These are phyloP conservation scores for Solea solea DNA, from an alignment of 2,113 vertebrate species.

Conservation along the genomic window DNA sequence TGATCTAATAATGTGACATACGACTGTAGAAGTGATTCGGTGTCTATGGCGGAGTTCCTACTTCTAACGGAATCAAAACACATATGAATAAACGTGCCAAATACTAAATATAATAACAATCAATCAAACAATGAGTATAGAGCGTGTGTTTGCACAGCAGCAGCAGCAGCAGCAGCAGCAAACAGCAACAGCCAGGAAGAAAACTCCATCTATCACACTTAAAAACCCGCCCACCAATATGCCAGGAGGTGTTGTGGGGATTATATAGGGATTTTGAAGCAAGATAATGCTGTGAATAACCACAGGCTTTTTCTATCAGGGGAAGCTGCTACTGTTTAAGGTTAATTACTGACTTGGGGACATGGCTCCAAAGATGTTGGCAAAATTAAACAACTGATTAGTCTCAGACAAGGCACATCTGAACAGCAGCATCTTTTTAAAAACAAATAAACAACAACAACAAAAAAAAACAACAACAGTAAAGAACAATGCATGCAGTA, in stretches of 20 bases:
- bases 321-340: constrained; percentile 56
- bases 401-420: constrained; percentile 48
- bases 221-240: constrained; percentile 70
- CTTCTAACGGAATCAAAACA: not conserved
- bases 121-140: not conserved
- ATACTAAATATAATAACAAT: not conserved
- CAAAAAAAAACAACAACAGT: not conserved
- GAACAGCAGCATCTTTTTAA: constrained; percentile 4
- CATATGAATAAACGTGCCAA: constrained; percentile 2
- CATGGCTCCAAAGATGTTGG: constrained; percentile 27
- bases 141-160: constrained; percentile 41
- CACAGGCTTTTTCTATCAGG: constrained; percentile 52
- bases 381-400: constrained; percentile 66
- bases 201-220: constrained; percentile 83
- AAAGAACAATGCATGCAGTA: constrained; percentile 1
- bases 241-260: constrained; percentile 49
- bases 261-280: constrained; percentile 58
- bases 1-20: no score
- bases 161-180: constrained; percentile 56
- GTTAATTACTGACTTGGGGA: constrained; percentile 69
- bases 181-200: constrained; percentile 59
- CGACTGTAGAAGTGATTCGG: no score
- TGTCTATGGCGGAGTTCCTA: no score
- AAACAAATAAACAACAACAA: no score
- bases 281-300: constrained; percentile 54